A percentile compares a stretch with the other conserved stretches of the same genome.
phyloP scores from a whole-genome alignment of 1,140 invertebrate species.

The Cardiocondyla obscurior region DNA sequence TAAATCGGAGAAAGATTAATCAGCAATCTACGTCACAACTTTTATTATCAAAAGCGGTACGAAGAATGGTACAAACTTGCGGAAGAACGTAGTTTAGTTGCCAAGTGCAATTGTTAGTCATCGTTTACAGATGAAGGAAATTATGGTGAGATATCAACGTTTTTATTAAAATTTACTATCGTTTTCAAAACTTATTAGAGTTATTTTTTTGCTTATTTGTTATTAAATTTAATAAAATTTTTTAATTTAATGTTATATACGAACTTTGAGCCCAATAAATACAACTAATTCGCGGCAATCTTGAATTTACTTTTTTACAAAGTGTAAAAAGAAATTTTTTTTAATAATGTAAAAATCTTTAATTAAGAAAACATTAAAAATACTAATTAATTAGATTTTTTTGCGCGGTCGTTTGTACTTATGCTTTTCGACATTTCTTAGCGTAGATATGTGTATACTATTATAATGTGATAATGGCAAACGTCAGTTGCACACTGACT shows the following conservation, averaged over 20 bases:
- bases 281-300: neutral
- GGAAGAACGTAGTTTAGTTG: neutral
- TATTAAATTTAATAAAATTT: neutral
- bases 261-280: neutral
- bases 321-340: neutral
- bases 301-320: too few relatives aligned
- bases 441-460: neutral
- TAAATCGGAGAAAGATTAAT: too few relatives aligned
- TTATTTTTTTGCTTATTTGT: neutral
- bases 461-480: neutral
- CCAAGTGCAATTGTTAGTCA: neutral
- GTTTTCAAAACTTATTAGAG: neutral
- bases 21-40: too few relatives aligned
- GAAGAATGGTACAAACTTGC: neutral
- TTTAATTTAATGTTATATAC: neutral
- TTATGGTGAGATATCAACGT: neutral
- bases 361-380: neutral
- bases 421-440: neutral
- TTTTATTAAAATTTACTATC: neutral
- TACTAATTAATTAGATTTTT: neutral
- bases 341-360: neutral
- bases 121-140: neutral
- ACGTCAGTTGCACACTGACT: neutral
- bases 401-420: neutral
- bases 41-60: neutral